Base-by-base conservation (phyloP, 2,113 vertebrate genomes). In the Cairina moschata region DNA sequence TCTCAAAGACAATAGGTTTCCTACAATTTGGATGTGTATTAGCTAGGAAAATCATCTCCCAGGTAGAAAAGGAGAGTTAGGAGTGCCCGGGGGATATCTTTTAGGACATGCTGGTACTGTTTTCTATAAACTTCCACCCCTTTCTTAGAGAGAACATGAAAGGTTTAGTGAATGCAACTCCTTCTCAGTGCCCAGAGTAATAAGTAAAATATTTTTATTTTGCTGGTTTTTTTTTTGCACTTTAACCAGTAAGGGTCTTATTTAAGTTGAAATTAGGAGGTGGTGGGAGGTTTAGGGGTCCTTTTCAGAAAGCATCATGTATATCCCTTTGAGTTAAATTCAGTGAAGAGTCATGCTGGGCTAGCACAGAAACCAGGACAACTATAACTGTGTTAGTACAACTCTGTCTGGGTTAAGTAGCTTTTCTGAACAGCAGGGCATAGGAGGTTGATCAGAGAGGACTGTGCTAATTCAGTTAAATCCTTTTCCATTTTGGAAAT, bases 381-480 rank as follows among this genome's bases (percentile, higher is more conserved):
- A 91, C 83, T 44, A 26, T 38, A 93, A 78, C 88, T 93, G 91
- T 81, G 95, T 91, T 94, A 93, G 91, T 78, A 48, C 94, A 86
- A 91, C 88, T 97, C 91, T 83, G 86, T 34, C 88, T 95, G 91
- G 93, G 92, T 91, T 95, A 91, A 95, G 94, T 93, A 97, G 94
- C 92, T 97, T 96, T 96, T 42, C 86, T 88, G 92, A 96, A 93
- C 95, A 96, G 96, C 95, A 93, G 95, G 94, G 83, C 89, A 95
- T 60, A 76, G 94, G 86, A 96, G 66, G 42, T 89, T 96, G 96
- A 97, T 96, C 96, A 96, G 94, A 96, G 94, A 95, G 93, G 84
- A 85, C 93, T 97, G 66, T 91, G 80, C 93, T 96, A 97, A 97
- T 97, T 95, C 93, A 95, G 77, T 93, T 95, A 95, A 97, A 97